phyloP scores from a whole-genome alignment of 1,140 invertebrate genomes.

The Sinella curviseta region DNA sequence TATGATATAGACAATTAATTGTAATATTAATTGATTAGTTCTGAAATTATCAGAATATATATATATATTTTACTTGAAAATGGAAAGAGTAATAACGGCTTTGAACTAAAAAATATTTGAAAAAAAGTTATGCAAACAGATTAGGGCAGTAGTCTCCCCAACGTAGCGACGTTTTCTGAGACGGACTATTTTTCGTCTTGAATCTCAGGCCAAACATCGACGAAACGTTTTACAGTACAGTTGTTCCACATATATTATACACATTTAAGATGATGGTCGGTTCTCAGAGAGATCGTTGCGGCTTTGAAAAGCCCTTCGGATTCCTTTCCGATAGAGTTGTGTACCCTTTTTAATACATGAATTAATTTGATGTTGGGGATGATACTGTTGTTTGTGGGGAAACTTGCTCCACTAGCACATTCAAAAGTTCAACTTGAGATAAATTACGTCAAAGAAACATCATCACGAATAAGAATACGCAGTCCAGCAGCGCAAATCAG shows the following conservation, averaged over 20 bases:
- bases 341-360: too few species aligned
- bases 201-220: slow-evolving; percentile 90
- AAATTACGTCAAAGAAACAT: too few species aligned
- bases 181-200: slow-evolving; percentile 91
- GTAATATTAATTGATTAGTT: not conserved
- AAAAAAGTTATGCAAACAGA: slow-evolving; percentile 18
- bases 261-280: slow-evolving; percentile 1
- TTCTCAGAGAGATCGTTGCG: not conserved
- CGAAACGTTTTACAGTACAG: slow-evolving; percentile 49
- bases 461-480: too few species aligned
- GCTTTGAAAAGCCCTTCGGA: too few species aligned
- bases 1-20: not conserved
- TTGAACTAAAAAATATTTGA: not conserved
- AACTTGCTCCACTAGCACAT: too few species aligned
- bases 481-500: too few species aligned
- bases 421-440: too few species aligned
- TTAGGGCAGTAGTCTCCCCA: slow-evolving; percentile 82
- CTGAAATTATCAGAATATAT: not conserved
- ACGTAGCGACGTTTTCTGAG: slow-evolving; percentile 88
- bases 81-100: not conserved
- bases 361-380: too few species aligned
- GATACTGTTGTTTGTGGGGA: too few species aligned
- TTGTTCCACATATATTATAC: slow-evolving; percentile 23
- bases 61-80: not conserved
- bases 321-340: too few species aligned